Conservation (phyloP, 2,113 vertebrate genomes). For the Dromiciops gliroides region DNA sequence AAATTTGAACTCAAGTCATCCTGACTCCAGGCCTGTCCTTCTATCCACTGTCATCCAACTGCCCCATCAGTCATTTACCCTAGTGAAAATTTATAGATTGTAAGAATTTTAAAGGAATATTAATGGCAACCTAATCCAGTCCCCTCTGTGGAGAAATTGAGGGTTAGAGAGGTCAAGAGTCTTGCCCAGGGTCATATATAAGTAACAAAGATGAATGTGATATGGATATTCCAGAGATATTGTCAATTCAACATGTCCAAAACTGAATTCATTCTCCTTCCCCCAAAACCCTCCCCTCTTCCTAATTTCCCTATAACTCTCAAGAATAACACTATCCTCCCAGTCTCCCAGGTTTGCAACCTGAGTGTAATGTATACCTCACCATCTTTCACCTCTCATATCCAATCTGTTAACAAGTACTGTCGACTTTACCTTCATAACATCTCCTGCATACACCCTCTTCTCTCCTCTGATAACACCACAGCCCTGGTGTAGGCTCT, state of each 20-base stretch:
- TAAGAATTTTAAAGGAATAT: not conserved
- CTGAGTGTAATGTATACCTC: not conserved
- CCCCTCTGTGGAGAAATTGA: not conserved
- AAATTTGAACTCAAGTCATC: not conserved
- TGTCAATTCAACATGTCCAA: not conserved
- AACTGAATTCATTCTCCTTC: not conserved
- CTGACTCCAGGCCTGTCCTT: not conserved
- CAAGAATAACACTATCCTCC: too few species aligned
- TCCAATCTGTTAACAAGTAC: not conserved
- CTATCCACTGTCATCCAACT: not conserved
- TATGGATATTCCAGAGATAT: not conserved
- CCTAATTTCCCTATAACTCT: not conserved
- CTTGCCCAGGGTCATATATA: not conserved
- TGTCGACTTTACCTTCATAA: not conserved
- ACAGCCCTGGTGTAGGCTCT: not conserved
- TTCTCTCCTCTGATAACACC: not conserved
- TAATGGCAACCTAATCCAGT: not conserved
- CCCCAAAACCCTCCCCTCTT: not conserved
- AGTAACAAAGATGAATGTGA: not conserved
- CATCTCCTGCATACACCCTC: not conserved
- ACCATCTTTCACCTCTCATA: not conserved
- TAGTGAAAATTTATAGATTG: not conserved
- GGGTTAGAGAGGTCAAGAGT: not conserved
- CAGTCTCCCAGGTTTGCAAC: not conserved
- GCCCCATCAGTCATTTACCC: not conserved